Evolutionary conservation across 2,888 invertebrate species (phyloP), one percentile per base, ranked within the genome.

Genomic region (Rutpela maculata): DNA sequence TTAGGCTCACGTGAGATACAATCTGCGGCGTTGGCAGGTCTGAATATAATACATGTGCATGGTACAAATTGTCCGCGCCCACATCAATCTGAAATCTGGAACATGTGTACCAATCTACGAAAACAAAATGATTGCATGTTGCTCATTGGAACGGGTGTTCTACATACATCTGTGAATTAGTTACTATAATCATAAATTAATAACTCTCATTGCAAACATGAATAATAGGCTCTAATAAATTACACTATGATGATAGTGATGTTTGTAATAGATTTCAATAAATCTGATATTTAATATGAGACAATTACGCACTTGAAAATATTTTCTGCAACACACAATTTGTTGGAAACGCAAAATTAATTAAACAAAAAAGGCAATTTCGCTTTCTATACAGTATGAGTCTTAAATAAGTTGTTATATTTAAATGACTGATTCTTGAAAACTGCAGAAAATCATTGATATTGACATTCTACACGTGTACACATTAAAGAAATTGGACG

Each of bases 11-110:
- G 81, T 81, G 80, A 83, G 83, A 84, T 84, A 80, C 81, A 84
- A 85, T 85, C 84, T 84, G 72, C 60, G 60, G 68, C 78, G 79
- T 81, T 82, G 82, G 80, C 80, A 79, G 75, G 74, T 76, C 79
- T 81, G 81, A 66, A 79, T 77, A 78, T 76, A 80, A 81, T 83
- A 84, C 83, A 84, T 84, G 84, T 85, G 86, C 85, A 85, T 84
- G 85, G 85, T 85, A 85, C 85, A 85, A 80, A 83, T 81, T 79
- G 83, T 82, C 82, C 85, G 83, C 84, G 82, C 84, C 83, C 78
- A 79, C 84, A 86, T 86, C 85, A 85, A 83, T 86, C 85, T 84
- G 81, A 82, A 83, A 85, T 86, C 84, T 85, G 83, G 83, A 86
- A 87, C 87, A 86, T 85, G 83, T 86, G 87, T 87, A 84, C 83